phyloP scores from a whole-genome alignment of 2,797 vertebrate genomes.

The Astyanax mexicanus region DNA sequence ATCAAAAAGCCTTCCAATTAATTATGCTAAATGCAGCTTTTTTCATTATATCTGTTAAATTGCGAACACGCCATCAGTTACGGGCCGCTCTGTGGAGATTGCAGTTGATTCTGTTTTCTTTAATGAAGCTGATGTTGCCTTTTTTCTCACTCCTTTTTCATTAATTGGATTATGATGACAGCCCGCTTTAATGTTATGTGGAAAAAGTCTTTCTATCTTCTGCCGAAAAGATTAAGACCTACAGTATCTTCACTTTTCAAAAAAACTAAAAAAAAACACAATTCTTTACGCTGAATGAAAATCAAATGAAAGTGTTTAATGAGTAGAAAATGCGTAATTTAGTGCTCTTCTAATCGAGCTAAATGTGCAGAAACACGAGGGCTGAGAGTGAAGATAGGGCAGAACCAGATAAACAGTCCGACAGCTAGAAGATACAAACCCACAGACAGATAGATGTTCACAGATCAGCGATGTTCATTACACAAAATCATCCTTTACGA shows the following conservation, averaged over 20 bases:
- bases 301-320: conserved; percentile 63
- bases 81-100: conserved; percentile 76
- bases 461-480: conserved; percentile 42
- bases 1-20: conserved; percentile 80
- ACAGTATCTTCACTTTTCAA: conserved; percentile 72
- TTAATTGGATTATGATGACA: conserved; percentile 83
- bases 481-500: conserved; percentile 40
- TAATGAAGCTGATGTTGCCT: conserved; percentile 73
- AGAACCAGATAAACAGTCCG: conserved; percentile 4
- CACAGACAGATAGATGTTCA: conserved; percentile 10
- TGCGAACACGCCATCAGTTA: conserved; percentile 76
- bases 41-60: conserved; percentile 79
- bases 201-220: conserved; percentile 66
- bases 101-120: conserved; percentile 75
- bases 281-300: conserved; percentile 70
- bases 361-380: conserved; percentile 46
- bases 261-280: conserved; percentile 78
- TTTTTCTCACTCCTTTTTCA: conserved; percentile 60
- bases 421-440: conserved; percentile 29
- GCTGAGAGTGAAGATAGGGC: conserved; percentile 7
- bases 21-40: conserved; percentile 75
- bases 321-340: conserved; percentile 33
- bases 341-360: conserved; percentile 44
- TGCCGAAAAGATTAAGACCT: conserved; percentile 70
- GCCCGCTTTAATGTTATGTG: conserved; percentile 73